Conservation (phyloP, 2,888 invertebrate genomes). For the Xanthia icteritia region DNA sequence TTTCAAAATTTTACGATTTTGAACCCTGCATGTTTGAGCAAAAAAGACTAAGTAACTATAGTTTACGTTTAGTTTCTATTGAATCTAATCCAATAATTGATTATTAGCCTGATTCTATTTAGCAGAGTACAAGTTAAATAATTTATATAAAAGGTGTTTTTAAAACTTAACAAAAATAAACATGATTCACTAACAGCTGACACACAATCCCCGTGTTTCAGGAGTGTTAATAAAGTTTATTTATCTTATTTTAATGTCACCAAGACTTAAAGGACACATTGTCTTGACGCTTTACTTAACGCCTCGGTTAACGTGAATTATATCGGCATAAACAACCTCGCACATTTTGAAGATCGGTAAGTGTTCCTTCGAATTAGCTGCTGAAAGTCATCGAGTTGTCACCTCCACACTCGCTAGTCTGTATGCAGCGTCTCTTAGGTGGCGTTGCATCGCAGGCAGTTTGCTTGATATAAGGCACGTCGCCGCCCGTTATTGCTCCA, state of each 20-base stretch:
- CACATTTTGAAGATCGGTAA: conserved; percentile 23
- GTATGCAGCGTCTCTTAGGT: conserved; percentile 83
- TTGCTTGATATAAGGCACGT: conserved; percentile 89
- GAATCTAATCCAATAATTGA: no score
- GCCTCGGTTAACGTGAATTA: conserved; percentile 35
- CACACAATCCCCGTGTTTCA: conserved; percentile 31
- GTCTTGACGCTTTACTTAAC: conserved; percentile 39
- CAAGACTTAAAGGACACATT: conserved; percentile 26
- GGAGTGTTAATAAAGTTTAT: conserved; percentile 22
- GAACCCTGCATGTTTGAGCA: no score
- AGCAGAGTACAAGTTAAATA: no score
- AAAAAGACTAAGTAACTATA: no score
- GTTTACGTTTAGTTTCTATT: no score
- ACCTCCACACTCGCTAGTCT: conserved; percentile 70
- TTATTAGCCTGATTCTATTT: no score
- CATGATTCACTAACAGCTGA: conserved; percentile 25
- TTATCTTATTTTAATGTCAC: conserved; percentile 29
- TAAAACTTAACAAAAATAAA: conserved; percentile 17
- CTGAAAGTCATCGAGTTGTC: conserved; percentile 5
- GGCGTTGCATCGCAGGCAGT: conserved; percentile 88
- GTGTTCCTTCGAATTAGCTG: conserved; percentile 19
- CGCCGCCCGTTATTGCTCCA: conserved; percentile 88
- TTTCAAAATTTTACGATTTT: no score
- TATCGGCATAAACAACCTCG: conserved; percentile 4
- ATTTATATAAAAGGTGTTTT: not conserved